Conservation (phyloP, 53 echinoderm and acorn worm species). For the Holothuria leucospilota region DNA sequence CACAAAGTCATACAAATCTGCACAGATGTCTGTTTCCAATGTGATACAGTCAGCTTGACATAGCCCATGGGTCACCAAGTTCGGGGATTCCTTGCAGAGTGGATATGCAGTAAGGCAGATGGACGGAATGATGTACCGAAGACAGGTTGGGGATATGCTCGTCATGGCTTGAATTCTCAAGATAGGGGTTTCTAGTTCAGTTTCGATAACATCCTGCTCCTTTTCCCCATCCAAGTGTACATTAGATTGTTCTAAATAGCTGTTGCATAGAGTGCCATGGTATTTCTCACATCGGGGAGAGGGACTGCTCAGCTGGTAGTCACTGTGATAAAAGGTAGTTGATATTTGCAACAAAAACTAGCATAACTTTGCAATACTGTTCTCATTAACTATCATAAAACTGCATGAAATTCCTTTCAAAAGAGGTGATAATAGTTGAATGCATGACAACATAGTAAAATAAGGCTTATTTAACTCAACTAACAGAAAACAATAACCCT, state of each 20-base stretch:
- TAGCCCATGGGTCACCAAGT: slow-evolving; percentile 49
- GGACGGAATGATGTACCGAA: slow-evolving; percentile 77
- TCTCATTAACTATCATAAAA: no score
- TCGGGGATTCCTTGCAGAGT: slow-evolving; percentile 72
- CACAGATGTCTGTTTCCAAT: slow-evolving; percentile 82
- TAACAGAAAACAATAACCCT: no score
- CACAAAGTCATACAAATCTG: slow-evolving; percentile 70
- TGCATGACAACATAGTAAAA: no score
- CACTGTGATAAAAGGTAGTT: background rate
- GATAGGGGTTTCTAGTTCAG: slow-evolving; percentile 62
- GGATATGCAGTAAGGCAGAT: slow-evolving; percentile 96
- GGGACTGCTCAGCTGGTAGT: slow-evolving; percentile 11
- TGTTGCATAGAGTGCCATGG: slow-evolving; percentile 73
- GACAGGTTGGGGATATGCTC: slow-evolving; percentile 56
- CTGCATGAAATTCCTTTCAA: no score
- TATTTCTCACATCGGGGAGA: slow-evolving; percentile 71
- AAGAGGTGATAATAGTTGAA: no score
- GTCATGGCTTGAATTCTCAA: slow-evolving; percentile 58
- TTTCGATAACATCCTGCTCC: slow-evolving; percentile 71
- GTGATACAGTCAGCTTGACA: slow-evolving; percentile 73
- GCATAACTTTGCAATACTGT: background rate
- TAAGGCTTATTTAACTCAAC: no score
- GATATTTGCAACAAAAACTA: background rate
- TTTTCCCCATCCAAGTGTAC: slow-evolving; percentile 68
- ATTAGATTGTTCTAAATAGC: slow-evolving; percentile 66